phyloP scores from a whole-genome alignment of 2,888 invertebrate species.

The Mimachlamys varia region DNA sequence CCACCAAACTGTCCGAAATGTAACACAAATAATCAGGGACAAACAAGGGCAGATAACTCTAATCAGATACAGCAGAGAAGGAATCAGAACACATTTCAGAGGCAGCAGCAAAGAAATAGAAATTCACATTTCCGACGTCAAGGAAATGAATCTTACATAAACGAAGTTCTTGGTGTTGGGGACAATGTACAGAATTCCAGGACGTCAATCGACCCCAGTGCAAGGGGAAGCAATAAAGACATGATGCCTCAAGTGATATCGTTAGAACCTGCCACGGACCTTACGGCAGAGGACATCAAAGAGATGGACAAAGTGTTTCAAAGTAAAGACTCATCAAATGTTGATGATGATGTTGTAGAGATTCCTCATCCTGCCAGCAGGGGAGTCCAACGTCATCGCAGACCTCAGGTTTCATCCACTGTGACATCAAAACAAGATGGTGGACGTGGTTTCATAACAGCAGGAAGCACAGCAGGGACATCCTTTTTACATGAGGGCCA shows the following conservation, averaged over 20 bases:
- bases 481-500: background rate
- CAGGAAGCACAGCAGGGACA: background rate
- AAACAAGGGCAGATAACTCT: background rate
- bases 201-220: background rate
- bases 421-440: background rate
- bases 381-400: background rate
- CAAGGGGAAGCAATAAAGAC: background rate
- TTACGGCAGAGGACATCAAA: slow-evolving; percentile 18
- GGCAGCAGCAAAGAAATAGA: slow-evolving; percentile 26
- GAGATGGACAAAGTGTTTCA: slow-evolving; percentile 28
- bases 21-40: background rate
- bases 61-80: slow-evolving; percentile 16
- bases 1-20: slow-evolving; percentile 46
- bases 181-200: slow-evolving; percentile 29
- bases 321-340: background rate
- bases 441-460: background rate
- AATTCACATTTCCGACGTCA: background rate
- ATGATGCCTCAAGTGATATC: slow-evolving; percentile 9
- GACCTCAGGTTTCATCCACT: background rate
- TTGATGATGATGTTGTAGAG: slow-evolving; percentile 1
- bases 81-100: background rate
- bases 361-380: background rate
- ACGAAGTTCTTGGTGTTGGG: background rate
- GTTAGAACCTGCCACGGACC: slow-evolving; percentile 18
- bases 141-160: slow-evolving; percentile 14